Base-by-base conservation (phyloP, 2,888 invertebrate species). In the Rhodophaea formosa region DNA sequence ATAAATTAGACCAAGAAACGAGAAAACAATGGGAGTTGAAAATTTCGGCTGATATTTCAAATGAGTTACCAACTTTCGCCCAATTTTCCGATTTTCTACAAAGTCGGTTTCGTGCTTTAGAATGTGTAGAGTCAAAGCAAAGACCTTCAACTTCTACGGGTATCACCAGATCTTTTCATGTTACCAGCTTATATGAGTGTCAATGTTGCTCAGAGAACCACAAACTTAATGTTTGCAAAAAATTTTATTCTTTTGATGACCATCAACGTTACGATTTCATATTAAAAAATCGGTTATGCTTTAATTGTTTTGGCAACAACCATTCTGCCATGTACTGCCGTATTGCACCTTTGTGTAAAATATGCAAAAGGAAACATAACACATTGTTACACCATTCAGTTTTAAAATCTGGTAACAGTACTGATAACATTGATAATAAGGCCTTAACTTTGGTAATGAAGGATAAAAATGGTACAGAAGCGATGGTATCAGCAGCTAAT, bases 301-400 rank as follows among this genome's bases (percentile, higher is more conserved):
- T 43, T 43, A 53, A 53, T 29, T 53, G 53, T 43, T 16, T 53
- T 39, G 43, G 53, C 17, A n/a, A 29, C 15, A 45, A 39, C 15
- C 44, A 54, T 45, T 43, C 44, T 30, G 44, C 42, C 7, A 53
- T 15, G 52, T 53, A 42, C 7, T 53, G 52, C 42, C 39, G 42
- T 17, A 39, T 53, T 15, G 42, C 39, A 53, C 16, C 42, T 10
- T n/a, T 39, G 15, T 53, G 52, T 16, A 39, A 54, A 15, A 54
- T 30, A 14, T 54, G 54, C 45, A 43, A 54, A 15, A 42, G 54
- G 45, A 54, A 54, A 54, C 54, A 54, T 45, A 39, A 53, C 42
- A 23, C 15, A 42, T 49, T 44, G 8, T 15, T 44, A 15, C 44
- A 44, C 14, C 15, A 14, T 14, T 1, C 44, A 7, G 15, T n/a